These are phyloP conservation scores for Drosophila austrosaltans DNA, from an alignment of 2,888 invertebrate genomes.

Conservation along the genomic window DNA sequence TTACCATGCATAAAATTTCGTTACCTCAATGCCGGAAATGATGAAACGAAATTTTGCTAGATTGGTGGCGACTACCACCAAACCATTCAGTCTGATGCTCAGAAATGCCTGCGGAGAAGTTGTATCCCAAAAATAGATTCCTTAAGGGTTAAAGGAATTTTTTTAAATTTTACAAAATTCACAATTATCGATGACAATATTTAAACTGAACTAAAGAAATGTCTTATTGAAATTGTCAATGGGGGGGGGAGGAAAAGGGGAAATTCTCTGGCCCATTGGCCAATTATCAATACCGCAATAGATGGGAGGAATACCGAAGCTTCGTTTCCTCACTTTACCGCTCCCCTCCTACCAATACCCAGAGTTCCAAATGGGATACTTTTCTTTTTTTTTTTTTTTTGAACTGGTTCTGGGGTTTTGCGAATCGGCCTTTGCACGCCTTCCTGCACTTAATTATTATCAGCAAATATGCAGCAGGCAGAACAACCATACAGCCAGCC, in stretches of 20 bases:
- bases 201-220: no score
- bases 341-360: background rate
- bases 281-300: slow-evolving; percentile 75
- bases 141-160: no score
- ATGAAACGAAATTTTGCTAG: slow-evolving; percentile 56
- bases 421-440: slow-evolving; percentile 67
- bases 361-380: slow-evolving; percentile 1
- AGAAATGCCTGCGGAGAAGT: no score
- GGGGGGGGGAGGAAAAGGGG: slow-evolving; percentile 28
- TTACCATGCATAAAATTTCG: slow-evolving; percentile 75
- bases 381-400: background rate
- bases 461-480: slow-evolving; percentile 81
- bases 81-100: background rate
- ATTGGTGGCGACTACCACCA: slow-evolving; percentile 28
- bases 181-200: no score
- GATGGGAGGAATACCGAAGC: slow-evolving; percentile 35
- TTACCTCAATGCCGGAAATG: slow-evolving; percentile 76
- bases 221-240: no score
- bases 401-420: slow-evolving; percentile 1
- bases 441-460: slow-evolving; percentile 82
- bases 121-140: no score
- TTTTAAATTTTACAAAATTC: no score
- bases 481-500: slow-evolving; percentile 9
- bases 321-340: slow-evolving; percentile 11
- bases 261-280: slow-evolving; percentile 55